Evolutionary conservation across 1,140 invertebrate genomes (phyloP).

Genomic region (Conus betulinus): DNA sequence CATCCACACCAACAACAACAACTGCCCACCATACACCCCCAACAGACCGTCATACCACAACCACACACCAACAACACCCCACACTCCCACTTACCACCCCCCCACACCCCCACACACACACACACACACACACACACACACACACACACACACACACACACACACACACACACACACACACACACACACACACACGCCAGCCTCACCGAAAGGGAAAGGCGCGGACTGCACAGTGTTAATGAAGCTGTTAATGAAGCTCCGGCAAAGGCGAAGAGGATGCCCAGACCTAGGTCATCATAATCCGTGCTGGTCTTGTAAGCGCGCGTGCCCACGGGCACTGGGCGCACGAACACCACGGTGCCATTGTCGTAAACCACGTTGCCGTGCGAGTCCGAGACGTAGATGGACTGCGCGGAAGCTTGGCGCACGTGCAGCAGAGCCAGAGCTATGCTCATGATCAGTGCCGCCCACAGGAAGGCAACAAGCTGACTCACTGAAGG

Average conservation of each 20-base stretch:
- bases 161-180: conserved; percentile 14
- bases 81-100: too few relatives aligned
- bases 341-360: conserved; percentile 43
- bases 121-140: conserved; percentile 5
- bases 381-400: conserved; percentile 49
- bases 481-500: too few relatives aligned
- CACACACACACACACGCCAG: neutral
- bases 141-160: conserved; percentile 2
- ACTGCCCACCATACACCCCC: too few relatives aligned
- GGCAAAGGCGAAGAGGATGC: conserved; percentile 46
- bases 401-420: neutral
- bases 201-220: conserved; percentile 39
- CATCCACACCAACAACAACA: too few relatives aligned
- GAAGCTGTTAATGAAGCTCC: conserved; percentile 55
- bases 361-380: conserved; percentile 51
- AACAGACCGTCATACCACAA: too few relatives aligned
- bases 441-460: neutral
- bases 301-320: conserved; percentile 47
- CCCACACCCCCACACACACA: neutral
- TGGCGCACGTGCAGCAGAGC: neutral
- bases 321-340: conserved; percentile 43
- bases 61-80: too few relatives aligned
- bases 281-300: conserved; percentile 48
- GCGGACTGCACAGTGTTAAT: conserved; percentile 53
- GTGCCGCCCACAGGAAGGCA: neutral